Conservation (phyloP, 2,888 invertebrate genomes). For the Sepiola atlantica region DNA sequence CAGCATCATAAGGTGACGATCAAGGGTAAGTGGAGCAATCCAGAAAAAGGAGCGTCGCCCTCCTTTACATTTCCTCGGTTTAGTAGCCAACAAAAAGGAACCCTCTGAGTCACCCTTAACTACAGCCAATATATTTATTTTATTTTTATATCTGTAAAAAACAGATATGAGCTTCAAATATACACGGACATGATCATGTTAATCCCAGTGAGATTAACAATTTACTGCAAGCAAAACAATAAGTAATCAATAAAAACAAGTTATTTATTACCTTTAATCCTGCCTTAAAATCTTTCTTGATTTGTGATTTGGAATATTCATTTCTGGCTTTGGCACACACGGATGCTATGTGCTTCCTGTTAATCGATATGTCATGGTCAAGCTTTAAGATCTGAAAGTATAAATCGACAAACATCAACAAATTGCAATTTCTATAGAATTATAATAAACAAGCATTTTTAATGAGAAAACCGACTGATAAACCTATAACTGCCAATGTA, state of each 20-base stretch:
- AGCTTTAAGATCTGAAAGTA: slow-evolving; percentile 53
- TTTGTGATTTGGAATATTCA: slow-evolving; percentile 57
- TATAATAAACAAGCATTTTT: not conserved
- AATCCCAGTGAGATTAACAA: not conserved
- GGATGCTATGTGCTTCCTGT: slow-evolving; percentile 53
- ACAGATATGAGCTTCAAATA: not conserved
- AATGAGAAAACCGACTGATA: not conserved
- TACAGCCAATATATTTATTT: too few relatives aligned
- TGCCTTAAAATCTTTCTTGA: slow-evolving; percentile 62
- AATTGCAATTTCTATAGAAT: not conserved
- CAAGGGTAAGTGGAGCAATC: too few relatives aligned
- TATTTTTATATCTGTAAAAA: too few relatives aligned
- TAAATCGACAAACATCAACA: not conserved
- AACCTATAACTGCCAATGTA: not conserved
- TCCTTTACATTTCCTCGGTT: too few relatives aligned
- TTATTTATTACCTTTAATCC: slow-evolving; percentile 58
- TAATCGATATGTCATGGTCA: slow-evolving; percentile 52
- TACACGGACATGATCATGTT: not conserved
- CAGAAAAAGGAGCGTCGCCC: too few relatives aligned
- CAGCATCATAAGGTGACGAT: too few relatives aligned
- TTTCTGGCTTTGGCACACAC: slow-evolving; percentile 63
- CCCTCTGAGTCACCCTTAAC: too few relatives aligned
- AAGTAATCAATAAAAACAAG: not conserved
- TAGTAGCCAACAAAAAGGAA: too few relatives aligned
- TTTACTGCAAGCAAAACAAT: not conserved